Base-by-base conservation (phyloP, 92 coral and sea anemone genomes). In the Epizoanthus illoricatus region DNA sequence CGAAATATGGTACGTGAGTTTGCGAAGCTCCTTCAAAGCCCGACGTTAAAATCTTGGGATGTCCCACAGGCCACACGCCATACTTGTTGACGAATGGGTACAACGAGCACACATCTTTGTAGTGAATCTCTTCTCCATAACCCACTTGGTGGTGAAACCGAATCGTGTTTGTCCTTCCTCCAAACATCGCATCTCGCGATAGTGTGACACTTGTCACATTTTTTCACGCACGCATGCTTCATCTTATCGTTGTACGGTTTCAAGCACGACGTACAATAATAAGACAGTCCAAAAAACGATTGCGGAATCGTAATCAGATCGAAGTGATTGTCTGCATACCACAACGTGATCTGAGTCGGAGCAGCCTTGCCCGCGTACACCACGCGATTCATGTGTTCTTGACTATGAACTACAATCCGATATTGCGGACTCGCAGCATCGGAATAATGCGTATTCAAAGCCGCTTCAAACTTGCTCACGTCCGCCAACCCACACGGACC, bases 141-240 rank as follows among this genome's bases (percentile, higher is more conserved):
- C 41, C 36, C 1, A 21, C 75, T 13, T n/a, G 5, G 15, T 7
- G 24, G 2, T 71, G 41, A 10, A 71, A n/a, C 0, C 17, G 19
- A 4, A 71, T 33, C 5, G 75, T 15, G 21, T 71, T 71, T 0
- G 75, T 40, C 0, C 75, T 5, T 0, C 75, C 55, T 2, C 75
- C 75, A 10, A 70, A 70, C 54, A 69, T 36, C 7, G 47, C 69
- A 20, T 64, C 69, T n/a, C n/a, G n/a, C n/a, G n/a, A n/a, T n/a
- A n/a, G n/a, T n/a, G n/a, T n/a, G n/a, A n/a, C n/a, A n/a, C n/a
- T n/a, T n/a, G n/a, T 18, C 3, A 0, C 67, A 62, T 19, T 18
- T 24, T 0, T 19, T 62, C 1, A 15, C 9, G 23, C 67, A 62
- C 0, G 5, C 2, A 62, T 62, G 67, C 36, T 18, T 4, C 36